Base-by-base conservation (phyloP, 1,140 invertebrate species). In the Rhagoletis pomonella region DNA sequence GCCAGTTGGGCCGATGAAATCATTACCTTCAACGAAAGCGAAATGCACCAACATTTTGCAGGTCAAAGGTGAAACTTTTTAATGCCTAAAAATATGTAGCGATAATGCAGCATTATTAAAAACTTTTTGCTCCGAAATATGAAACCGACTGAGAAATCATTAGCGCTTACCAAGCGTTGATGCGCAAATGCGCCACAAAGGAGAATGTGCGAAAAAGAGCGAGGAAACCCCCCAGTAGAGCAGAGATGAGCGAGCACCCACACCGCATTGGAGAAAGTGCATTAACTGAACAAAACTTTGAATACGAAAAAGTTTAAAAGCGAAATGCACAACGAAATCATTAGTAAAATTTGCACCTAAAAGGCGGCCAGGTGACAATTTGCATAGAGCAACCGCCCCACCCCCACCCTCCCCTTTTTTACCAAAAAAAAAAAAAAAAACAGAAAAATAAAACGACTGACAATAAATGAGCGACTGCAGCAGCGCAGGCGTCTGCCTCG, bases 291-390 rank as follows among this genome's bases (percentile, higher is more conserved):
- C 44, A 58, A 81, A 81, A 81, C 39, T 81, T 81, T 81, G n/a
- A 50, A 81, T 81, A 55, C 4, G 44, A 81, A 81, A 81, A 81
- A 19, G 73, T 81, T 81, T 42, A 19, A 5, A n/a, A 55, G 50
- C 73, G 7, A 50, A 81, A 81, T 55, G 73, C 47, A 47, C 73
- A 81, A 81, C 73, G 73, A 55, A 81, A 81, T 81, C 50, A 55
- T 81, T 81, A 73, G 44, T 73, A 73, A 73, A 73, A 73, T 73
- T 73, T 73, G 39, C 67, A 73, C 67, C 39, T 73, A 55, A 81
- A 81, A 55, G 73, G 73, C 47, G 73, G 55, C 73, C 17, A 55
- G 73, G 47, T 47, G 47, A 55, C 73, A 81, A 81, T 81, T 81
- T 58, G 1, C 50, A 81, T 19, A 55, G 9, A 9, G 50, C 50